Percentiles rank a stretch among this genome's conserved stretches.
phyloP scores from a whole-genome alignment of 1,140 invertebrate genomes.

The Neuroterus valhalla region DNA sequence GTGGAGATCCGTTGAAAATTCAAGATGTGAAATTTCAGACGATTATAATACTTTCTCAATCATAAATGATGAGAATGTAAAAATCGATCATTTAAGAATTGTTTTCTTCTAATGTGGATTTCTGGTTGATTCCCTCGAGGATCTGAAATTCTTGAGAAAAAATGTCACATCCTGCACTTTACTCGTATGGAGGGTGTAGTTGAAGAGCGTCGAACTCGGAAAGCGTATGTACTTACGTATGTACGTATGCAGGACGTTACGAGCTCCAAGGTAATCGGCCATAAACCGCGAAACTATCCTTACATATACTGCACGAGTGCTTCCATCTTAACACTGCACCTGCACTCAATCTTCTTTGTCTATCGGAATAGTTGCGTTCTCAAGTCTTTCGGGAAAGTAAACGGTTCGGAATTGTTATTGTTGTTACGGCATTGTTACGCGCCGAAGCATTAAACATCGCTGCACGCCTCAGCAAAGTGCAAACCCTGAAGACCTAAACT shows the following conservation, averaged over 20 bases:
- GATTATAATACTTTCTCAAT: too few species aligned
- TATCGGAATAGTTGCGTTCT: slow-evolving; percentile 61
- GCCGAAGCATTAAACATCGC: slow-evolving; percentile 49
- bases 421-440: slow-evolving; percentile 41
- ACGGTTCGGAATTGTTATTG: slow-evolving; percentile 44
- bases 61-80: too few species aligned
- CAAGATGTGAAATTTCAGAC: too few species aligned
- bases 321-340: slow-evolving; percentile 58
- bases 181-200: slow-evolving; percentile 31
- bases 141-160: neutral
- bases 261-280: slow-evolving; percentile 69
- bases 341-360: slow-evolving; percentile 69
- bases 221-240: slow-evolving; percentile 48
- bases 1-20: too few species aligned
- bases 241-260: slow-evolving; percentile 62
- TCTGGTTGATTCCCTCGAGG: too few species aligned
- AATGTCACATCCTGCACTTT: slow-evolving; percentile 14
- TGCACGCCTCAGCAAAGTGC: slow-evolving; percentile 46
- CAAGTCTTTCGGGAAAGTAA: slow-evolving; percentile 56
- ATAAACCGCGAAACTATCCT: slow-evolving; percentile 72
- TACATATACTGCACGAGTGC: slow-evolving; percentile 52
- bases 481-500: slow-evolving; percentile 41
- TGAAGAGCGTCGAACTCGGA: slow-evolving; percentile 35
- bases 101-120: neutral
- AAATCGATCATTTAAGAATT: too few species aligned